Base-by-base conservation (phyloP, 2,888 invertebrate genomes). In the Hypomecis atomaria region DNA sequence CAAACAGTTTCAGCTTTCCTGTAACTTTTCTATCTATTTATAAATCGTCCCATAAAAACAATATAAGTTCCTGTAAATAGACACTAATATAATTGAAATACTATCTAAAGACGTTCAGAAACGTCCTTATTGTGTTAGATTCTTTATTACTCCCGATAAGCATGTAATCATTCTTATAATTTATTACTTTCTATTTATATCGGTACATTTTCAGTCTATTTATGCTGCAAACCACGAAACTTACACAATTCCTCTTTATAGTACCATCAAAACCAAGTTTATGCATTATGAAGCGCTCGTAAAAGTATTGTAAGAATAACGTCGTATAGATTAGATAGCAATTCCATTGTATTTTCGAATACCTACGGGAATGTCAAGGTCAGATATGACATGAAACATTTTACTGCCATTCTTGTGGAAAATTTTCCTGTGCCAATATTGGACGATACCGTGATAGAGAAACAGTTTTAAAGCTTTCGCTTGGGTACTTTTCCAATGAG, bases 301-400 rank as follows among this genome's bases (percentile, higher is more conserved):
- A 58, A 60, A 58, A 53, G 40, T 42, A 62, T 52, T 58, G 58
- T 53, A 38, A 58, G 47, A 54, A 58, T 57, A 56, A 5, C 47
- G 34, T 11, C 37, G 47, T 56, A 45, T 50, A 56, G 50, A 56
- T 56, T 11, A 56, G 57, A 59, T 38, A 59, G 49, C 59, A 49
- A 49, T 54, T 55, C 47, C 43, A 54, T 63, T 59, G 58, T 63
- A 58, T 58, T 45, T 59, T n/a, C 36, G 43, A 60, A 56, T 58
- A n/a, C n/a, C n/a, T n/a, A 48, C 48, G 45, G n/a, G 49, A 58
- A 57, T 50, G 55, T 47, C 64, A 64, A 64, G 64, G 64, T 65
- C 49, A 13, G 42, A 33, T n/a, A 45, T 40, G 43, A 37, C 47
- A 56, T 64, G 50, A 59, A 64, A 53, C 37, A 59, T 59, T 56